Evolutionary conservation across 2,113 vertebrate genomes (phyloP).

Genomic region (Platysteira castanea): DNA sequence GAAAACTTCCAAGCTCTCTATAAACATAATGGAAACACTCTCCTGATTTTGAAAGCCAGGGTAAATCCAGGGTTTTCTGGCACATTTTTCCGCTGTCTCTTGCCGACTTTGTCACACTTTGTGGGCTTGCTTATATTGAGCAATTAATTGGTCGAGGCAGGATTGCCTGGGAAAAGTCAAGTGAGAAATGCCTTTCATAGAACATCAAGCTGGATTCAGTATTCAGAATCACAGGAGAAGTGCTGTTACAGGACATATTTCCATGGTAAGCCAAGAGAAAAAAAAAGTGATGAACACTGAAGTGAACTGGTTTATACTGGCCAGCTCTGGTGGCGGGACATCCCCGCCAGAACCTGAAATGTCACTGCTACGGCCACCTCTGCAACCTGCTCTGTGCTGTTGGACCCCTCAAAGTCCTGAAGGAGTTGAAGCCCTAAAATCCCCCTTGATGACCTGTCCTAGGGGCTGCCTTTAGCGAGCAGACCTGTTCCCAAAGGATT

Average conservation of each 20-base stretch:
- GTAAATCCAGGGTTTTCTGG: background rate
- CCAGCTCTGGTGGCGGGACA: background rate
- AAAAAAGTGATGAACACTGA: background rate
- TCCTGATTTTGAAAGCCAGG: background rate
- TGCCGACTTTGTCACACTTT: background rate
- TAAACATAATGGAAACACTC: background rate
- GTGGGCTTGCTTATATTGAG: background rate
- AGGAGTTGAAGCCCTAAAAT: background rate
- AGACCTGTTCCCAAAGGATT: background rate
- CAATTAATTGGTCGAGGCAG: background rate
- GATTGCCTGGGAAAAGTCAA: constrained; percentile 6
- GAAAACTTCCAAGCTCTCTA: background rate
- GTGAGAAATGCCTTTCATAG: background rate
- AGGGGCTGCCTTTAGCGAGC: background rate
- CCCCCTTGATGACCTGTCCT: background rate
- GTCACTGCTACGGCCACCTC: background rate
- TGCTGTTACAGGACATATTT: background rate
- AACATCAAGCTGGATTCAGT: background rate
- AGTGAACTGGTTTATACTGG: background rate
- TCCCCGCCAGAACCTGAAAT: fast-evolving
- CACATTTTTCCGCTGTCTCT: background rate
- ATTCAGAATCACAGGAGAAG: background rate
- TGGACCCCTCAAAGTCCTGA: background rate
- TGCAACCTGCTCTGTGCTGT: background rate
- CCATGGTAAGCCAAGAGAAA: background rate